These are phyloP conservation scores for Chiroxiphia lanceolata DNA, from an alignment of 2,797 vertebrate genomes.

Conservation along the genomic window DNA sequence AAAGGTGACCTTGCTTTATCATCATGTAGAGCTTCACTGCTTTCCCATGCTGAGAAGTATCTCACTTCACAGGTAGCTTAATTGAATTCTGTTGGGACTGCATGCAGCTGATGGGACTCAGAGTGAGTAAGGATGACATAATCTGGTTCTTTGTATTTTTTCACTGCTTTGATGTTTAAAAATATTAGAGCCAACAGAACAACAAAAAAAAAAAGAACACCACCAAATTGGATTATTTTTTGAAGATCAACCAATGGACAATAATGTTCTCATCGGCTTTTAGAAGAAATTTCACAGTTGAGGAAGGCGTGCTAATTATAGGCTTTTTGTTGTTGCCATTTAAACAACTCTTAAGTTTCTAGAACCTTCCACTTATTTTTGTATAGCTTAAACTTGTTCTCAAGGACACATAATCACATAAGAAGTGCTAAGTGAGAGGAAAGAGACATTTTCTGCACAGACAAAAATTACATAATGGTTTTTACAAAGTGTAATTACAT, in stretches of 20 bases:
- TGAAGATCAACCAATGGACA: conserved; percentile 40
- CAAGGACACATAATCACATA: background rate
- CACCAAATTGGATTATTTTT: conserved; percentile 64
- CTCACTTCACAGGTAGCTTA: conserved; percentile 1
- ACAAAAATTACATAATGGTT: background rate
- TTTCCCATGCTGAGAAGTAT: background rate
- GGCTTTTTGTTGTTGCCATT: background rate
- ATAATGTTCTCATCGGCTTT: conserved; percentile 52
- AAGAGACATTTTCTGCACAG: background rate
- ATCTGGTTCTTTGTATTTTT: conserved; percentile 20
- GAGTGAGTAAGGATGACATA: conserved; percentile 13
- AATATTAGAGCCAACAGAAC: conserved; percentile 27
- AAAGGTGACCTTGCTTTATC: conserved; percentile 63
- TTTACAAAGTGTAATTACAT: background rate
- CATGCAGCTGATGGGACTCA: background rate
- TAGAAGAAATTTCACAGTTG: conserved; percentile 36
- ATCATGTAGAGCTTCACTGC: background rate
- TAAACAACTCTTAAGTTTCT: conserved; percentile 14
- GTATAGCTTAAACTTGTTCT: background rate
- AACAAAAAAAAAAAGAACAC: background rate
- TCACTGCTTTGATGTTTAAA: conserved; percentile 54
- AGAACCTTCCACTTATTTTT: background rate
- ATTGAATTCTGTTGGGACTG: background rate
- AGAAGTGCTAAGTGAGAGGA: background rate
- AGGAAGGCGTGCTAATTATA: conserved; percentile 12